These are phyloP conservation scores for Enteromius anoplus DNA, from an alignment of 2,797 vertebrate genomes.

Conservation along the genomic window DNA sequence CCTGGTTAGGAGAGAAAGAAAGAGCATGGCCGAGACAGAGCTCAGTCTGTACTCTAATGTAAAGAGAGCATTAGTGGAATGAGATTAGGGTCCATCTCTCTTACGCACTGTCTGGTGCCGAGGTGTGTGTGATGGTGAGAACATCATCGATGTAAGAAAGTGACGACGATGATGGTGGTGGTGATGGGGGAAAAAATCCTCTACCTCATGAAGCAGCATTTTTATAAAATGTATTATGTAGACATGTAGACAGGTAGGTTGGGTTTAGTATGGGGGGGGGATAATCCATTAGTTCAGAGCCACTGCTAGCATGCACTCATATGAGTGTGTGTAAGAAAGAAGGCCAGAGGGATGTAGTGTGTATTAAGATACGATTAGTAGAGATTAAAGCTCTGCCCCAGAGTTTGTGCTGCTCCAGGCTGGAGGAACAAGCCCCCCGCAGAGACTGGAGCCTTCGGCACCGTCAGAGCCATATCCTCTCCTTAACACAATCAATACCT, in stretches of 20 bases:
- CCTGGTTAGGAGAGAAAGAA: slow-evolving; percentile 56
- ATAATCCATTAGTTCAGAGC: slow-evolving; percentile 52
- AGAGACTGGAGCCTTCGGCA: slow-evolving; percentile 61
- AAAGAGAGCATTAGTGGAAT: slow-evolving; percentile 79
- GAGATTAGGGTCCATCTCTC: slow-evolving; percentile 73
- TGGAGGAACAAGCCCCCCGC: slow-evolving; percentile 70
- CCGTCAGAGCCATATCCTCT: slow-evolving; percentile 46
- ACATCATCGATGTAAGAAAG: slow-evolving; percentile 58
- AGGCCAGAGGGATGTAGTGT: slow-evolving; percentile 67
- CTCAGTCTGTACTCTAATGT: slow-evolving; percentile 71
- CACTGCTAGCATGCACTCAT: slow-evolving; percentile 26
- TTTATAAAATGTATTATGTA: background rate
- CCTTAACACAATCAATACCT: slow-evolving; percentile 69
- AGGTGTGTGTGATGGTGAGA: slow-evolving; percentile 70
- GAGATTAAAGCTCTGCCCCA: slow-evolving; percentile 81
- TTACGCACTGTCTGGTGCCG: slow-evolving; percentile 75
- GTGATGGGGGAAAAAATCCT: background rate
- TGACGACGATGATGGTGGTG: slow-evolving; percentile 7
- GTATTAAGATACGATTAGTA: slow-evolving; percentile 83
- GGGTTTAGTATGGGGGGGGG: slow-evolving; percentile 47
- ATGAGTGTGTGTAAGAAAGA: slow-evolving; percentile 43
- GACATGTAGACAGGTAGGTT: no score
- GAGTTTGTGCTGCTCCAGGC: slow-evolving; percentile 73
- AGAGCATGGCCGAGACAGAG: slow-evolving; percentile 68
- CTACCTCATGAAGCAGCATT: background rate